Percentiles rank a stretch among this genome's conserved stretches.
Evolutionary conservation across 2,113 vertebrate genomes (phyloP).

Genomic region (Onychostoma macrolepis): DNA sequence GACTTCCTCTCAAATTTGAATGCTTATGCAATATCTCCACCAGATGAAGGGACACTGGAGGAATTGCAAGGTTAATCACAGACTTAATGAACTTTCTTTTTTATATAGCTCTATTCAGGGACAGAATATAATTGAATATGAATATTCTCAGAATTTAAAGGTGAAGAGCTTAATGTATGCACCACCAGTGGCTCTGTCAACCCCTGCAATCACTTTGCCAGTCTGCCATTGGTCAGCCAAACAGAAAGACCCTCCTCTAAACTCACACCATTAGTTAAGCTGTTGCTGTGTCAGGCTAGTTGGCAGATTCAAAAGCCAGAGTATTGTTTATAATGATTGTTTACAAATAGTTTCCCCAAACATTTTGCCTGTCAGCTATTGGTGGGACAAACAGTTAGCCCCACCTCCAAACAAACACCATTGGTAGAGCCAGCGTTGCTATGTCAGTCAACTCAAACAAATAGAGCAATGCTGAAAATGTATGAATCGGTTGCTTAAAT

Average conservation of each 20-base stretch:
- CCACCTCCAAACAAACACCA: background rate
- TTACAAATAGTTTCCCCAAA: background rate
- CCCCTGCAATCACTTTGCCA: background rate
- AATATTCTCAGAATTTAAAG: conserved; percentile 15
- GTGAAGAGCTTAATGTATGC: background rate
- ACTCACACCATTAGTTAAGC: background rate
- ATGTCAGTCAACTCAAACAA: background rate
- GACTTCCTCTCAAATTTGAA: conserved; percentile 31
- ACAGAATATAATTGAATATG: conserved; percentile 9
- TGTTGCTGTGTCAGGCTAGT: background rate
- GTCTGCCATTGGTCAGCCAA: background rate
- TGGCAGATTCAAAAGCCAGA: background rate
- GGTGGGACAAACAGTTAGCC: background rate
- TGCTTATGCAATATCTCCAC: conserved; percentile 32
- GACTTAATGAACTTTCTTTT: conserved; percentile 46
- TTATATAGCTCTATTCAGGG: conserved; percentile 28
- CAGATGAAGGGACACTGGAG: conserved; percentile 44
- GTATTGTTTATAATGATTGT: background rate
- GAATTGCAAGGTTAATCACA: conserved; percentile 69
- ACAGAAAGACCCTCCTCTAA: background rate
- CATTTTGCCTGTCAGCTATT: background rate
- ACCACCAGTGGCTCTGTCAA: background rate
- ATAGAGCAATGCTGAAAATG: background rate
- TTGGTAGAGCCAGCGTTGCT: background rate
- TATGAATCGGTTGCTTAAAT: too few relatives aligned